Percentiles rank a stretch among this genome's conserved stretches.
Evolutionary conservation across 2,888 invertebrate species (phyloP).

Genomic region (Stenichneumon culpator): DNA sequence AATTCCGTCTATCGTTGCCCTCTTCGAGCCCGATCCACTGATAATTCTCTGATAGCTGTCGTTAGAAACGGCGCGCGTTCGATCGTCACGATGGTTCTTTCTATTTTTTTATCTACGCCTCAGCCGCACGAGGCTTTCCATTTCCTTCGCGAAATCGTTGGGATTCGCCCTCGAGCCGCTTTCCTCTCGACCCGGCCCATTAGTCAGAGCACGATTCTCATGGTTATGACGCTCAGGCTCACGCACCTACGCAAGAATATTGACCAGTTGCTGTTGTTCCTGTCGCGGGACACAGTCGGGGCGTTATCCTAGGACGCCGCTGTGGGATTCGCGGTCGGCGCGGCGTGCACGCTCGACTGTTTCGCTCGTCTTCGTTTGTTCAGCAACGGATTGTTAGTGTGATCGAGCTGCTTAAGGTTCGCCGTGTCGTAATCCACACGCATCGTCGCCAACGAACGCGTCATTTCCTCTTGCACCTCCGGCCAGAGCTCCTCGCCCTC

Average conservation of each 20-base stretch:
- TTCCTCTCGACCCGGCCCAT: constrained; percentile 63
- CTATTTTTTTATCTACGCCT: not conserved
- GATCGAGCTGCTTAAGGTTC: constrained; percentile 94
- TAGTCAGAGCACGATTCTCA: constrained; percentile 76
- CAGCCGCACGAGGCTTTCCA: constrained; percentile 25
- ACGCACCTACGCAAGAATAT: constrained; percentile 75
- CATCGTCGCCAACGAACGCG: constrained; percentile 98
- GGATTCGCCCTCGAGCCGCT: constrained; percentile 27
- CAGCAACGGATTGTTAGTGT: constrained; percentile 96
- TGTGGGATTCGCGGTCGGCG: constrained; percentile 76
- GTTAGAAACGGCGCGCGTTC: not conserved
- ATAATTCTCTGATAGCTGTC: constrained; percentile 15
- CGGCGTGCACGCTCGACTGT: constrained; percentile 63
- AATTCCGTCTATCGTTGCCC: constrained; percentile 28
- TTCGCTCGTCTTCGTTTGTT: constrained; percentile 89
- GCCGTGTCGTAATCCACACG: constrained; percentile 98
- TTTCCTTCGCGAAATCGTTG: constrained; percentile 19
- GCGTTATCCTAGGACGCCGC: constrained; percentile 77
- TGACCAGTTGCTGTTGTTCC: constrained; percentile 69
- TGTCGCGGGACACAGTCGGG: constrained; percentile 38
- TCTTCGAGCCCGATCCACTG: constrained; percentile 38
- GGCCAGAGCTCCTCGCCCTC: constrained; percentile 98
- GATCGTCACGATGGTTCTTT: no score
- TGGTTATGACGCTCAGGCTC: constrained; percentile 73
- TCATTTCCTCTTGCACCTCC: constrained; percentile 99